phyloP scores from a whole-genome alignment of 2,888 invertebrate genomes.

The Watsonalla cultraria region DNA sequence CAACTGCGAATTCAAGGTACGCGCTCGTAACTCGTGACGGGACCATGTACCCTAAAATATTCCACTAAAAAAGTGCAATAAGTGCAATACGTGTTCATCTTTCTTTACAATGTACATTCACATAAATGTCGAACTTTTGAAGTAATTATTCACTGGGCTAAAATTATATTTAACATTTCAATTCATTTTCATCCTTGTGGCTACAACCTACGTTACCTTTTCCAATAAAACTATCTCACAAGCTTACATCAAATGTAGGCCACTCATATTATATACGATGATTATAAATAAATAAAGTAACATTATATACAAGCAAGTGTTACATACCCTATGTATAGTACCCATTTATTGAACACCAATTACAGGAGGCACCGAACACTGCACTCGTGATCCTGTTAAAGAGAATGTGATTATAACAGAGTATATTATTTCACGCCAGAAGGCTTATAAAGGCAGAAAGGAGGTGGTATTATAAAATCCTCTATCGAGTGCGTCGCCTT shows the following conservation, averaged over 20 bases:
- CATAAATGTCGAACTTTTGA: neutral
- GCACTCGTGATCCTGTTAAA: neutral
- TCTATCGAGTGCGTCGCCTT: too few relatives aligned
- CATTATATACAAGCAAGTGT: constrained; percentile 8
- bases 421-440: too few relatives aligned
- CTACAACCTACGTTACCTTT: neutral
- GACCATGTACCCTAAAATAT: too few relatives aligned
- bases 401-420: neutral
- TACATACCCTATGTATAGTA: constrained; percentile 15
- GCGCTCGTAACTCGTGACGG: too few relatives aligned
- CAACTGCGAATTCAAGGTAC: too few relatives aligned
- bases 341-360: neutral
- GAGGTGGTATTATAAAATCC: too few relatives aligned
- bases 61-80: too few relatives aligned
- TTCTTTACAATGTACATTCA: neutral
- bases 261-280: constrained; percentile 13
- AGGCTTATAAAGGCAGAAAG: too few relatives aligned
- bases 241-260: constrained; percentile 43
- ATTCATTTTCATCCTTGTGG: neutral
- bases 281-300: neutral
- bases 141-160: too few relatives aligned
- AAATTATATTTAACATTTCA: neutral
- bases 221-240: neutral
- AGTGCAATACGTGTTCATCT: neutral
- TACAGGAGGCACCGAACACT: neutral